Percentiles rank a stretch among this genome's conserved stretches.
Conservation (phyloP, 2,797 vertebrate genomes). For the Caiman crocodilus region DNA sequence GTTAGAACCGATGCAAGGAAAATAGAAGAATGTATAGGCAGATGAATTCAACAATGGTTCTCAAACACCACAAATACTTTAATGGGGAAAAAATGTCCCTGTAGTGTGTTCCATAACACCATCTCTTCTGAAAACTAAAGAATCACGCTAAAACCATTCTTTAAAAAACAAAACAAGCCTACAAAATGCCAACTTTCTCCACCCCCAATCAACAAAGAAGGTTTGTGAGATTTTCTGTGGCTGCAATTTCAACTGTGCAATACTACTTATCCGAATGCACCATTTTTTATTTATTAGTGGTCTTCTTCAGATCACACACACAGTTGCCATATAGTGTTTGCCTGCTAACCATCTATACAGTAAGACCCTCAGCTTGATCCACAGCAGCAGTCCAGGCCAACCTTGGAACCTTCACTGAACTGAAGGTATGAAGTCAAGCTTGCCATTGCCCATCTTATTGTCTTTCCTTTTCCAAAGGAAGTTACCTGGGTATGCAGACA, state of each 20-base stretch:
- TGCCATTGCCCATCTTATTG: too few relatives aligned
- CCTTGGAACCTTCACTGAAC: too few relatives aligned
- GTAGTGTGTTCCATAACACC: not conserved
- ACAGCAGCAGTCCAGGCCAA: too few relatives aligned
- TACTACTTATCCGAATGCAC: not conserved
- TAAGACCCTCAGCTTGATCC: too few relatives aligned
- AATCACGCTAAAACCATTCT: not conserved
- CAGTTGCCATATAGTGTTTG: not conserved
- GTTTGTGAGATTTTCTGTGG: not conserved
- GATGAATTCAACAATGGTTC: not conserved
- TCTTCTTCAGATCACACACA: constrained; percentile 15
- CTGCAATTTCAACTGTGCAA: not conserved
- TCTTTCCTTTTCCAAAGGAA: too few relatives aligned
- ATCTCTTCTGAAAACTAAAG: not conserved
- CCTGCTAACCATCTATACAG: too few relatives aligned
- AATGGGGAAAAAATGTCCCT: not conserved
- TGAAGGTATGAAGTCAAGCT: too few relatives aligned
- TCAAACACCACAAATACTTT: not conserved
- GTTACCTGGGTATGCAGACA: too few relatives aligned
- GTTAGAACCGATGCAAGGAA: not conserved
- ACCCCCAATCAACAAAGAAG: not conserved
- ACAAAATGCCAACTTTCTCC: not conserved
- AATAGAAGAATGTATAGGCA: not conserved
- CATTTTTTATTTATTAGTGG: not conserved
- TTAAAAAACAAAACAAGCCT: not conserved